A percentile compares a stretch with the other conserved stretches of the same genome.
phyloP scores from a whole-genome alignment of 2,113 vertebrate genomes.

The Oceanites oceanicus region DNA sequence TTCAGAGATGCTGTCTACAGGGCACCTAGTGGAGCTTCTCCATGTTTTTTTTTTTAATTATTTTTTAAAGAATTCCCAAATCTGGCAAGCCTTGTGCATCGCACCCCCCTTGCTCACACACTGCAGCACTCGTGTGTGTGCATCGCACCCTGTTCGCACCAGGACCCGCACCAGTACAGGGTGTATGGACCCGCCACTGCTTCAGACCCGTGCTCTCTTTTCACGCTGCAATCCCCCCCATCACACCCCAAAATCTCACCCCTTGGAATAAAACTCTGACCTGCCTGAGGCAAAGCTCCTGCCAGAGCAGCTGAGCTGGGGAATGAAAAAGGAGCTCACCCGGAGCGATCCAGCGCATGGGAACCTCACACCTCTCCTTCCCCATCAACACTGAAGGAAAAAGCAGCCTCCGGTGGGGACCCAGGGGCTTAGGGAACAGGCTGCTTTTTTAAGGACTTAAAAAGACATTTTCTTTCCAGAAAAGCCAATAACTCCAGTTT shows the following conservation, averaged over 20 bases:
- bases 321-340: not conserved
- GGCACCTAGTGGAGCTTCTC: not conserved
- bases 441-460: not conserved
- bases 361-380: not conserved
- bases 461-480: not conserved
- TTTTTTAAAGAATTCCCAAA: not conserved
- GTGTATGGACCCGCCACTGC: not conserved
- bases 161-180: not conserved
- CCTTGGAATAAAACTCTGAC: not conserved
- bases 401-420: not conserved
- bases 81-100: not conserved
- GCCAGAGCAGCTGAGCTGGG: not conserved
- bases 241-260: not conserved
- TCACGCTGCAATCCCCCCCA: not conserved
- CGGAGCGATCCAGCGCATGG: not conserved
- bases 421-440: not conserved
- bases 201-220: not conserved
- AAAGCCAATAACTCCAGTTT: not conserved
- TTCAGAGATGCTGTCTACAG: not conserved
- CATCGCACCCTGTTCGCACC: not conserved
- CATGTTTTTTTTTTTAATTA: not conserved
- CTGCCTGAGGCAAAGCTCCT: not conserved
- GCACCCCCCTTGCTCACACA: not conserved
- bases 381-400: not conserved
- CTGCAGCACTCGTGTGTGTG: fast-evolving